These are phyloP conservation scores for Meriones psammophilus DNA, from an alignment of 2,797 vertebrate species.

Conservation along the genomic window DNA sequence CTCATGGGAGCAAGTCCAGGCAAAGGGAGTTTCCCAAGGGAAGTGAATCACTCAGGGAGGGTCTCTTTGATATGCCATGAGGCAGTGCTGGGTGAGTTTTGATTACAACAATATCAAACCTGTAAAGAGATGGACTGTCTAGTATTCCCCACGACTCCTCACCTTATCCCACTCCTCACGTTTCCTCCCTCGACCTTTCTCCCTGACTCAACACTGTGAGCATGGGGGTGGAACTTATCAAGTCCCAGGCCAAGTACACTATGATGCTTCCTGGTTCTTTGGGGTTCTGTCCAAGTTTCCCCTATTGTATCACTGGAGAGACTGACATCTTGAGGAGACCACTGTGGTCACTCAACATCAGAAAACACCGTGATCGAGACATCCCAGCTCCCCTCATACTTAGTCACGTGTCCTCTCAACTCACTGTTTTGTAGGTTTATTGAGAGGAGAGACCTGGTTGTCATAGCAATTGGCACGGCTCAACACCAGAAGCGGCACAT, in stretches of 20 bases:
- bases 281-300: neutral
- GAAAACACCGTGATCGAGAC: neutral
- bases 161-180: neutral
- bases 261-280: neutral
- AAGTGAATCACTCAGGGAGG: conserved; percentile 83
- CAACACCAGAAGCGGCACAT: neutral
- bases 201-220: conserved; percentile 13
- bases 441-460: neutral
- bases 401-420: neutral
- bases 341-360: neutral
- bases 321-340: neutral
- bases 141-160: neutral
- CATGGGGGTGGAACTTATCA: neutral
- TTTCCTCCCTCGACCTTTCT: neutral
- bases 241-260: neutral
- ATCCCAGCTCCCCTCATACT: neutral
- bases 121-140: conserved; percentile 40
- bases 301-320: neutral
- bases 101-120: conserved; percentile 59
- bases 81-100: conserved; percentile 74
- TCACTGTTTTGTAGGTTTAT: neutral
- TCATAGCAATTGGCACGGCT: neutral
- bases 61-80: conserved; percentile 77
- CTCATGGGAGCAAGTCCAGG: conserved; percentile 76
- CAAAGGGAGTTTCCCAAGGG: conserved; percentile 79